Base-by-base conservation (phyloP, 2,888 invertebrate genomes). In the Lasius platythorax region DNA sequence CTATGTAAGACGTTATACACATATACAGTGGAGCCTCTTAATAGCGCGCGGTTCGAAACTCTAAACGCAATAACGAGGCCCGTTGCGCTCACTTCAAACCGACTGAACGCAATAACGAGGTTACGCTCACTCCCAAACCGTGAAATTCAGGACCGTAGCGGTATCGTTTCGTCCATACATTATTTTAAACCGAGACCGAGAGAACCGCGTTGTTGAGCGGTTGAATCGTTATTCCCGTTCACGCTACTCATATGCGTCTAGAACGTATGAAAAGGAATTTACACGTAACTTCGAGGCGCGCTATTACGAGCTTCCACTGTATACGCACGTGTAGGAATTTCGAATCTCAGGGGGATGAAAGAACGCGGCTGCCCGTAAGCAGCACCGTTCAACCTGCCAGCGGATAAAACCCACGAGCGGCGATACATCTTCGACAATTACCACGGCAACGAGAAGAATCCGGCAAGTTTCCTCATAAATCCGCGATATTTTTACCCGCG, bases 391-490 rank as follows among this genome's bases (percentile, higher is more conserved):
- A 70, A 76, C 81, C 88, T 86, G 79, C 84, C 67, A 72, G 85
- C 82, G 85, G 93, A 91, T 92, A 93, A 92, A 93, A 92, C 89
- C 92, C 88, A 87, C 86, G 78, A 85, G 74, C 85, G 88, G 88
- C 91, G 90, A 93, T 93, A 92, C 91, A 91, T 93, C 92, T 92
- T 88, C 88, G 91, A 91, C 92, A 93, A 93, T 93, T 93, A 93
- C 93, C 88, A 87, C 86, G 91, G 88, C 91, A 89, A 87, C 89
- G 85, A 89, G 86, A 64, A 84, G 76, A 85, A 85, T 85, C 85
- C 90, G 81, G 86, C 87, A 93, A 93, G 92, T 93, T 93, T 91
- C 84, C 89, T 87, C 93, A 91, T 93, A 93, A 93, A 93, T 93
- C 91, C 90, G 88, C 86, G 88, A 92, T 92, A 93, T 93, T 93